These are phyloP conservation scores for Aleiodes testaceus DNA, from an alignment of 2,888 invertebrate genomes.

Conservation along the genomic window DNA sequence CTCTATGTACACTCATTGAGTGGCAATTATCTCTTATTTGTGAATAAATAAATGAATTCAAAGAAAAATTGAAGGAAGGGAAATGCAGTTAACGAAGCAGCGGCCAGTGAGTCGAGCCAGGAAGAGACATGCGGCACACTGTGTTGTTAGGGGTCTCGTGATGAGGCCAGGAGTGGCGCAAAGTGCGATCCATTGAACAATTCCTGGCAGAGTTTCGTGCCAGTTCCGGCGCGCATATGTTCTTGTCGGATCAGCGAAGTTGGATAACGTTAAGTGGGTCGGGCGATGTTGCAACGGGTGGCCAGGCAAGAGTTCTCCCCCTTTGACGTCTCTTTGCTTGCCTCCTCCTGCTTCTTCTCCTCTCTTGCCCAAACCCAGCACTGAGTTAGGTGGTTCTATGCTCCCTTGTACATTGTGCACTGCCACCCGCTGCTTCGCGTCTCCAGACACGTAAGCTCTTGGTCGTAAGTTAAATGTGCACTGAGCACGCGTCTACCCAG, in stretches of 20 bases:
- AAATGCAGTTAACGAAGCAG: slow-evolving; percentile 35
- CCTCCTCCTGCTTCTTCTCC: not conserved
- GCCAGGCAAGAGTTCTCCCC: slow-evolving; percentile 35
- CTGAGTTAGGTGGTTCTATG: slow-evolving; percentile 31
- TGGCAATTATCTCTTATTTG: slow-evolving; percentile 14
- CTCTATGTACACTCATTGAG: not conserved
- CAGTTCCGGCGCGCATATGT: slow-evolving; percentile 46
- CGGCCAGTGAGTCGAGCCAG: slow-evolving; percentile 20
- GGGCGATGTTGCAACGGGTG: slow-evolving; percentile 46
- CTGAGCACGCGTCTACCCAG: slow-evolving; percentile 35
- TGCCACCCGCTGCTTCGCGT: slow-evolving; percentile 39
- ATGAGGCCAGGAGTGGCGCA: slow-evolving; percentile 43
- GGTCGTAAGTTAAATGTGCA: slow-evolving; percentile 38
- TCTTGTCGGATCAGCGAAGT: slow-evolving; percentile 47
- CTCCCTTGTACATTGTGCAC: slow-evolving; percentile 34
- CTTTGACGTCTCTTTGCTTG: slow-evolving; percentile 2
- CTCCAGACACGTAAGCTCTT: slow-evolving; percentile 44
- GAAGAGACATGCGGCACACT: slow-evolving; percentile 40
- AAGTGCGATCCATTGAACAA: slow-evolving; percentile 46
- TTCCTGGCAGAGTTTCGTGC: slow-evolving; percentile 45
- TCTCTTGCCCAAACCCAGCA: slow-evolving; percentile 12
- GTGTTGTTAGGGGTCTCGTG: slow-evolving; percentile 38
- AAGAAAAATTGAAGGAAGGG: not conserved
- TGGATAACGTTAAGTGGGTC: slow-evolving; percentile 46
- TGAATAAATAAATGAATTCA: slow-evolving; percentile 1